Evolutionary conservation across 2,113 vertebrate species (phyloP).

Genomic region (Notothenia coriiceps): DNA sequence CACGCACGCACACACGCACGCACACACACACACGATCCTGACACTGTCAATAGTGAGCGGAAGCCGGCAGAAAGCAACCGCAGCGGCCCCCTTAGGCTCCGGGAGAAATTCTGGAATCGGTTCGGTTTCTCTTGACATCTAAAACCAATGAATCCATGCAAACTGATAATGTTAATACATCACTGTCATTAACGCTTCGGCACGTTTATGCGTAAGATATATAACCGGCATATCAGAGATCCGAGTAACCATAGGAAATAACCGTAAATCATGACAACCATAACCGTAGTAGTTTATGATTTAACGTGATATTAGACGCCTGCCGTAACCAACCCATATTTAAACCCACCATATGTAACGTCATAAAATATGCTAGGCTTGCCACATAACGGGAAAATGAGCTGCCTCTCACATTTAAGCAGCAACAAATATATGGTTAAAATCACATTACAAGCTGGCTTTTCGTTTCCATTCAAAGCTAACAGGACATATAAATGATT

Average conservation of each 20-base stretch:
- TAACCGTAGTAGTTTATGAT: not conserved
- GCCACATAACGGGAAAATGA: constrained; percentile 71
- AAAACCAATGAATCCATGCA: not conserved
- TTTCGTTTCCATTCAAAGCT: too few relatives aligned
- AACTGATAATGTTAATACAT: not conserved
- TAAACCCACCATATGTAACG: not conserved
- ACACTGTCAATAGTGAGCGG: constrained; percentile 5
- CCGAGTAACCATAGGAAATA: not conserved
- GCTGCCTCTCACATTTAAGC: constrained; percentile 8
- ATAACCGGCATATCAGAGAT: not conserved
- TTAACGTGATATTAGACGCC: not conserved
- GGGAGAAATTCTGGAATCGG: too few relatives aligned
- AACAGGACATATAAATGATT: not conserved
- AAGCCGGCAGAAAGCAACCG: constrained; percentile 30
- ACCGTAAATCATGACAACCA: not conserved
- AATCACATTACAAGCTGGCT: not conserved
- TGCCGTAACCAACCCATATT: not conserved
- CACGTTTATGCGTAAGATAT: not conserved
- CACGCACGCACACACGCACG: too few relatives aligned
- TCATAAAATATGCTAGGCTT: constrained; percentile 27
- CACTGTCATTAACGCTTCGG: not conserved
- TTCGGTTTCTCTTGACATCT: not conserved
- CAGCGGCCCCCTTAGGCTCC: not conserved
- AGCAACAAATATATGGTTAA: not conserved
- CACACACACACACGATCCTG: constrained; percentile 36